phyloP scores from a whole-genome alignment of 2,113 vertebrate species.

The Myodes glareolus region DNA sequence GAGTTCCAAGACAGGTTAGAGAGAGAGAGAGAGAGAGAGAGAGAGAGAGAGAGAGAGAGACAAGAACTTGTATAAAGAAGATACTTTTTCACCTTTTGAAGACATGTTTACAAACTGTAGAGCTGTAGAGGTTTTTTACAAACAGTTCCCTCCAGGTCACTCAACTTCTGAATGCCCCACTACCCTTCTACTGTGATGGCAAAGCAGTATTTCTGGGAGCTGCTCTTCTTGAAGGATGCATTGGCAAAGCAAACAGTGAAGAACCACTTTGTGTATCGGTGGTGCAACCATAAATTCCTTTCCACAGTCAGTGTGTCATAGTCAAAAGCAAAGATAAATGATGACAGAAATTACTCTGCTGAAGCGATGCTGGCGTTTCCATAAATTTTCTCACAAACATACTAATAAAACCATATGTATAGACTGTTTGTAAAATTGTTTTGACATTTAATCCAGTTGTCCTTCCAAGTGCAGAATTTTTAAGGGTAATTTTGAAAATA shows the following conservation, averaged over 20 bases:
- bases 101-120: not conserved
- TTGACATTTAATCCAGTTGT: slow-evolving; percentile 21
- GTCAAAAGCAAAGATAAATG: not conserved
- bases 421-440: not conserved
- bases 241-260: not conserved
- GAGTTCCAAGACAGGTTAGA: too few species aligned
- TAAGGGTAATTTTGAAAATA: slow-evolving; percentile 39
- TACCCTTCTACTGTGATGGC: not conserved
- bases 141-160: not conserved
- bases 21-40: too few species aligned
- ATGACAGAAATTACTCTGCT: not conserved
- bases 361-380: not conserved
- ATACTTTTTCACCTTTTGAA: not conserved
- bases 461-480: slow-evolving; percentile 47
- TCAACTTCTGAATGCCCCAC: not conserved
- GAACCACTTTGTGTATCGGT: not conserved
- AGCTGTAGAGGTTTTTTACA: not conserved
- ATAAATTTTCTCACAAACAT: slow-evolving; percentile 45
- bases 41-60: too few species aligned
- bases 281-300: not conserved
- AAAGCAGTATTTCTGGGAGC: not conserved
- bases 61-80: not conserved
- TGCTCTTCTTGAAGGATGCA: not conserved
- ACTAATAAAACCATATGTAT: not conserved
- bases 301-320: not conserved